These are phyloP conservation scores for Acronicta leporina DNA, from an alignment of 2,888 invertebrate species.

Conservation along the genomic window DNA sequence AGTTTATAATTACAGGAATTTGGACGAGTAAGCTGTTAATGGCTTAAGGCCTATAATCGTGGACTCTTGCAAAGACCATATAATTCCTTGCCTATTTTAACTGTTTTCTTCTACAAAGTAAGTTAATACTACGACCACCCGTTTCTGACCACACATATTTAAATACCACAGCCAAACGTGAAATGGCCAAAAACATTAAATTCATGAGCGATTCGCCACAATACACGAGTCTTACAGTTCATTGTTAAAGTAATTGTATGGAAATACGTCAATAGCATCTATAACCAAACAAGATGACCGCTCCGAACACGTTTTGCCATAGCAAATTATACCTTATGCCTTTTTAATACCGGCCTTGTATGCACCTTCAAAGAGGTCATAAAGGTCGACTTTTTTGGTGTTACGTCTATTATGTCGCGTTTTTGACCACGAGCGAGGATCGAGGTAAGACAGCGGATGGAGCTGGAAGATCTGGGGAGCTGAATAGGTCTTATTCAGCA, in stretches of 20 bases:
- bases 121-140: not conserved
- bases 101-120: not conserved
- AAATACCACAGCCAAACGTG: not conserved
- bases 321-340: not conserved
- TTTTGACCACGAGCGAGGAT: too few species aligned
- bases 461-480: too few species aligned
- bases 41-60: too few species aligned
- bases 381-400: too few species aligned
- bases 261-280: not conserved
- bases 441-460: too few species aligned
- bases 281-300: not conserved
- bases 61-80: too few species aligned
- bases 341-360: not conserved
- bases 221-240: not conserved
- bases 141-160: not conserved
- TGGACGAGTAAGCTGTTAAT: too few species aligned
- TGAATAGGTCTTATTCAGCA: too few species aligned
- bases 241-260: constrained; percentile 1
- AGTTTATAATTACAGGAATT: too few species aligned
- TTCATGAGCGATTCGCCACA: constrained; percentile 1
- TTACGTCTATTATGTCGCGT: too few species aligned
- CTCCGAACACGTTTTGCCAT: not conserved
- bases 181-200: constrained; percentile 1
- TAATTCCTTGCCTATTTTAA: too few species aligned
- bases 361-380: too few species aligned